Conservation (phyloP, 2,797 vertebrate genomes). For the Xiphophorus birchmanni region DNA sequence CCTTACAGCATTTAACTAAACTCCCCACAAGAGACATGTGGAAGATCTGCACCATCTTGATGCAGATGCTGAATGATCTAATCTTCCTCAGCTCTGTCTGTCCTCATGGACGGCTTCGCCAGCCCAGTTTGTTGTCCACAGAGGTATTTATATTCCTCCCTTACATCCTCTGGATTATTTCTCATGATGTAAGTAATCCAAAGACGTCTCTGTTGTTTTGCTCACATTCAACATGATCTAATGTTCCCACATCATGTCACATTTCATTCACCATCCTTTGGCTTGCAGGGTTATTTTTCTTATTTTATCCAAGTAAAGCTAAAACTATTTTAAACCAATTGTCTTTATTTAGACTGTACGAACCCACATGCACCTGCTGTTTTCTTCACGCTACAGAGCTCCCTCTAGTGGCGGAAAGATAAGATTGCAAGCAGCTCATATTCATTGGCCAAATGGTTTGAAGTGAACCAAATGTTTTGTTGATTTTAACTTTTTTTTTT, state of each 20-base stretch:
- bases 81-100: background rate
- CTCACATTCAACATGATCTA: background rate
- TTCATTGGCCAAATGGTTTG: background rate
- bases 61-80: background rate
- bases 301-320: background rate
- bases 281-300: background rate
- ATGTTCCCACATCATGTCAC: background rate
- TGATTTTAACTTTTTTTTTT: background rate
- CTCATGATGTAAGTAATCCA: background rate
- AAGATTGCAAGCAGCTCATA: background rate
- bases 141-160: background rate
- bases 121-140: background rate
- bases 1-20: too few relatives aligned
- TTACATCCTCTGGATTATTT: background rate
- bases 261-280: background rate
- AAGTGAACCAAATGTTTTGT: background rate
- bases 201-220: background rate
- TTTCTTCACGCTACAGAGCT: background rate
- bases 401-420: constrained; percentile 35
- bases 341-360: background rate
- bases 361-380: background rate
- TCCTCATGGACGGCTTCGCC: background rate
- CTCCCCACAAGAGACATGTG: background rate
- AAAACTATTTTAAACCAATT: background rate
- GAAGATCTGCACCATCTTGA: background rate